Conservation (phyloP, 2,888 invertebrate genomes). For the Eugnorisma glareosa region DNA sequence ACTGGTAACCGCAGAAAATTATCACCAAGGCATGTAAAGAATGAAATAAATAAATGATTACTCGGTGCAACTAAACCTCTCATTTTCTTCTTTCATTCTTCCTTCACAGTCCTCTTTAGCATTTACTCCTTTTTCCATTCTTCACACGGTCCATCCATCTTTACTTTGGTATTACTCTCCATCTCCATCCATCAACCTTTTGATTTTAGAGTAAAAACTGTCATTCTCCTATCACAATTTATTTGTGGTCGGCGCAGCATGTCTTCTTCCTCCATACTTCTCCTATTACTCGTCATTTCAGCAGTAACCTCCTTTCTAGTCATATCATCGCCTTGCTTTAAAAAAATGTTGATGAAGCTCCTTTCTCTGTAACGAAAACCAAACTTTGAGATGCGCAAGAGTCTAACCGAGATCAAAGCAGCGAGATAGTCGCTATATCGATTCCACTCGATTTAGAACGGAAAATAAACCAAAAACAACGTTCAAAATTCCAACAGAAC, state of each 20-base stretch:
- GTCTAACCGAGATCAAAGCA: constrained; percentile 77
- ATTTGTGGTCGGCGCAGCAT: not conserved
- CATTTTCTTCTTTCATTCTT: too few species aligned
- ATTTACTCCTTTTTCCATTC: too few species aligned
- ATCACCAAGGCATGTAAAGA: not conserved
- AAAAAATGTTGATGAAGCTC: not conserved
- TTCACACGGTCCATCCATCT: not conserved
- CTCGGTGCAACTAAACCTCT: too few species aligned
- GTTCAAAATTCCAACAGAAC: constrained; percentile 77
- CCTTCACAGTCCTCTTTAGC: too few species aligned
- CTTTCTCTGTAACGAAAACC: not conserved
- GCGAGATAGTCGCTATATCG: constrained; percentile 81
- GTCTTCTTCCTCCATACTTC: not conserved
- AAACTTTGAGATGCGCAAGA: constrained; percentile 72
- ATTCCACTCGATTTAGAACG: constrained; percentile 79
- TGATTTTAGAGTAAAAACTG: not conserved
- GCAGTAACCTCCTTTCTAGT: not conserved
- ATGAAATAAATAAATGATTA: too few species aligned
- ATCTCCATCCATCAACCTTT: not conserved
- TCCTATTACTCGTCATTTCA: not conserved
- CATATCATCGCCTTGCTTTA: not conserved
- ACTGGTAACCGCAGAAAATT: not conserved
- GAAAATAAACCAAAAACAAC: constrained; percentile 76
- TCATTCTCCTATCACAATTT: not conserved
- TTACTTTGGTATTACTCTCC: not conserved